Conservation (phyloP, 2,888 invertebrate genomes). For the Drosophila gaucha region DNA sequence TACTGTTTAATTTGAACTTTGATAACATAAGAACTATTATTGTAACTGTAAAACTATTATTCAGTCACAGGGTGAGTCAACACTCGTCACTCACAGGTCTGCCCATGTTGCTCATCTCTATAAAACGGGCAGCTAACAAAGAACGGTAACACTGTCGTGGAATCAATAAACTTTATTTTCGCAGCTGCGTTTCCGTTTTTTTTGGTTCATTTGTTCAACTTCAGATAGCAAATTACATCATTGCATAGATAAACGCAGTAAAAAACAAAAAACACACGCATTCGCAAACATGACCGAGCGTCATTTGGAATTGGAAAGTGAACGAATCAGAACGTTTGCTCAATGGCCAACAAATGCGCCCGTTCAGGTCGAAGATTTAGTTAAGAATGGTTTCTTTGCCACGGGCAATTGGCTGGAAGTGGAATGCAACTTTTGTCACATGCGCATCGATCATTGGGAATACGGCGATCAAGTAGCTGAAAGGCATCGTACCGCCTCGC, state of each 20-base stretch:
- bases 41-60: background rate
- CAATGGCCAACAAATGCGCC: constrained; percentile 66
- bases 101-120: background rate
- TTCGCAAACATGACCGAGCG: constrained; percentile 48
- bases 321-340: constrained; percentile 52
- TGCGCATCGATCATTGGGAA: constrained; percentile 90
- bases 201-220: constrained; percentile 32
- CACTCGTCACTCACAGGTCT: background rate
- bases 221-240: constrained; percentile 44
- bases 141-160: constrained; percentile 33
- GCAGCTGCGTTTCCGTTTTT: constrained; percentile 37
- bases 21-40: background rate
- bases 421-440: constrained; percentile 91
- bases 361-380: constrained; percentile 55
- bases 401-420: constrained; percentile 89
- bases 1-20: background rate
- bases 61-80: background rate
- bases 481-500: constrained; percentile 88
- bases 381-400: constrained; percentile 90
- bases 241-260: constrained; percentile 21
- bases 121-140: background rate
- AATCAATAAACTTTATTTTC: constrained; percentile 56
- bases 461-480: constrained; percentile 90
- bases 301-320: constrained; percentile 57
- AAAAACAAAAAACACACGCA: constrained; percentile 12